Conservation (phyloP, 2,888 invertebrate species). For the Trachelus stipa region DNA sequence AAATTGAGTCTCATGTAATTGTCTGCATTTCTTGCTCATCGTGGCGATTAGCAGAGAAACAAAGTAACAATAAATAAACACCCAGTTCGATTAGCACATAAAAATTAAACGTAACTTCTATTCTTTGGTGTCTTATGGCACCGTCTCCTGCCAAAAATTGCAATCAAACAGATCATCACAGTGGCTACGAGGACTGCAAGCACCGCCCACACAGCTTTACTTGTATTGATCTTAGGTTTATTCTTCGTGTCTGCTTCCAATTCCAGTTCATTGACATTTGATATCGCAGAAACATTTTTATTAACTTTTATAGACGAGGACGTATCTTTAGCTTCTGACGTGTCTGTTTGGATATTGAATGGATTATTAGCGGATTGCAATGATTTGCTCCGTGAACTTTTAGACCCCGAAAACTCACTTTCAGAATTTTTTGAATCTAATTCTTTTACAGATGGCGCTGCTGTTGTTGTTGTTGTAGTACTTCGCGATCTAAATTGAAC, state of each 20-base stretch:
- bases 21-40: neutral
- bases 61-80: neutral
- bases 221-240: constrained; percentile 48
- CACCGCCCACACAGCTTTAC: constrained; percentile 58
- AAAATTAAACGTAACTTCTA: constrained; percentile 55
- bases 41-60: neutral
- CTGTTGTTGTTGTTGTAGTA: constrained; percentile 36
- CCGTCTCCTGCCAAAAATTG: constrained; percentile 57
- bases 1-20: neutral
- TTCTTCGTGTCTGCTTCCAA: constrained; percentile 14
- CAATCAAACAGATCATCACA: constrained; percentile 54
- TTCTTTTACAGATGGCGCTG: neutral
- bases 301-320: neutral
- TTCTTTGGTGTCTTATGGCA: constrained; percentile 61
- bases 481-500: constrained; percentile 41
- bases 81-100: neutral
- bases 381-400: neutral
- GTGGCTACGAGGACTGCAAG: constrained; percentile 54
- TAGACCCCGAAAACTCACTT: neutral
- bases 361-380: neutral
- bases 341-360: neutral
- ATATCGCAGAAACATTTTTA: neutral
- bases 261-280: neutral
- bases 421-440: neutral
- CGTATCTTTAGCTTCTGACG: neutral